Conservation (phyloP, 1,140 invertebrate genomes). For the Sycophaga agraensis region DNA sequence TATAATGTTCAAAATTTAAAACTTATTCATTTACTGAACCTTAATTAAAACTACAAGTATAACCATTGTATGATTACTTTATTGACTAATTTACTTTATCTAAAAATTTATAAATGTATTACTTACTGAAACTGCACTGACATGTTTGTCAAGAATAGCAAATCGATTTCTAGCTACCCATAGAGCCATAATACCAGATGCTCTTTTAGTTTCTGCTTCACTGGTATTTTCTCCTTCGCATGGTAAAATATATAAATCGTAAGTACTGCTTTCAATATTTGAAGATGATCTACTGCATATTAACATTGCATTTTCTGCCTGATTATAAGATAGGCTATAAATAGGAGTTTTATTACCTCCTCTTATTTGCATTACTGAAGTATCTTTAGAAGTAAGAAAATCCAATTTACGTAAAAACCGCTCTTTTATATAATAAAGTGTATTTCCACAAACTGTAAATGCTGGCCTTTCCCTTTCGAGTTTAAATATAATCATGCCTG, state of each 20-base stretch:
- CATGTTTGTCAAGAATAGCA: conserved; percentile 93
- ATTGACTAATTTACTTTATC: not conserved
- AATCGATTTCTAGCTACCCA: conserved; percentile 99
- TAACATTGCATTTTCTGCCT: conserved; percentile 88
- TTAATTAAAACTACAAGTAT: not conserved
- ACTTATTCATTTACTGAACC: not conserved
- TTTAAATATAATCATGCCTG: conserved; percentile 83
- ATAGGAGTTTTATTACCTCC: conserved; percentile 72
- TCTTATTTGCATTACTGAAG: conserved; percentile 90
- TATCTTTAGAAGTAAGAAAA: conserved; percentile 90
- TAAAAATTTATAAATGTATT: not conserved
- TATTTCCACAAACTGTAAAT: conserved; percentile 89
- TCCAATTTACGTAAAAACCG: conserved; percentile 87
- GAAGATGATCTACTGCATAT: conserved; percentile 74
- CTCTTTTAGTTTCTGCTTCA: conserved; percentile 77
- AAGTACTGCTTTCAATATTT: conserved; percentile 87
- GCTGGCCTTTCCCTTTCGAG: conserved; percentile 95
- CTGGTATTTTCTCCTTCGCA: conserved; percentile 61
- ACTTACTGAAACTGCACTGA: conserved; percentile 81
- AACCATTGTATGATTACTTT: not conserved
- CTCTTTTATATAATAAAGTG: conserved; percentile 96
- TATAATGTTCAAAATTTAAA: no score
- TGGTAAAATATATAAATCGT: conserved; percentile 91
- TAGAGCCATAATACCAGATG: conserved; percentile 88
- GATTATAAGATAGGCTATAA: conserved; percentile 94